phyloP scores from a whole-genome alignment of 2,888 invertebrate species.

The Eupithecia exiguata region DNA sequence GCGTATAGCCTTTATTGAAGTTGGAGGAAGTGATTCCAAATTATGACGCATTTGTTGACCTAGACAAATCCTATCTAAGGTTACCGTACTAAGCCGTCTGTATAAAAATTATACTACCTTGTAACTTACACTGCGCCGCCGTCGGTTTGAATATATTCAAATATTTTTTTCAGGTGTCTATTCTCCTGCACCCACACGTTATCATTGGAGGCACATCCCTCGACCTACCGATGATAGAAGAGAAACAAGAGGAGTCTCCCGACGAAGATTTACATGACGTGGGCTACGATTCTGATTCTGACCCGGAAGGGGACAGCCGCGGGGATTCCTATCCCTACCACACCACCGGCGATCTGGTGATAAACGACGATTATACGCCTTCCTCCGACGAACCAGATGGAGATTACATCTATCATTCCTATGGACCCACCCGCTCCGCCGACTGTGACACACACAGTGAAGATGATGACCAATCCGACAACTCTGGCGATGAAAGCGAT shows the following conservation, averaged over 20 bases:
- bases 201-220: slow-evolving; percentile 66
- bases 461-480: slow-evolving; percentile 10
- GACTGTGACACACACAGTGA: slow-evolving; percentile 14
- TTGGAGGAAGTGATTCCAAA: not conserved
- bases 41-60: not conserved
- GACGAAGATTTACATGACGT: slow-evolving; percentile 5
- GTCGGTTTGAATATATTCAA: not conserved
- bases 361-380: slow-evolving; percentile 10
- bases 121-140: not conserved
- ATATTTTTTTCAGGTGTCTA: slow-evolving; percentile 62
- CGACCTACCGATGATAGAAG: slow-evolving; percentile 69
- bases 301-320: not conserved
- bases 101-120: not conserved
- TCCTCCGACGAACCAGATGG: slow-evolving; percentile 27
- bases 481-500: slow-evolving; percentile 18
- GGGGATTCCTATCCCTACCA: not conserved
- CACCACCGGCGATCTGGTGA: not conserved
- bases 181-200: slow-evolving; percentile 68
- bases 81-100: not conserved
- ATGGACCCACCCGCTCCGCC: not conserved
- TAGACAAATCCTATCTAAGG: not conserved
- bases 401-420: slow-evolving; percentile 16
- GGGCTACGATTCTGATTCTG: slow-evolving; percentile 44
- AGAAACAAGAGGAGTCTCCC: slow-evolving; percentile 52
- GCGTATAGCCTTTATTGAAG: not conserved